Evolutionary conservation across 2,113 vertebrate genomes (phyloP).

Genomic region (Mustela nigripes): DNA sequence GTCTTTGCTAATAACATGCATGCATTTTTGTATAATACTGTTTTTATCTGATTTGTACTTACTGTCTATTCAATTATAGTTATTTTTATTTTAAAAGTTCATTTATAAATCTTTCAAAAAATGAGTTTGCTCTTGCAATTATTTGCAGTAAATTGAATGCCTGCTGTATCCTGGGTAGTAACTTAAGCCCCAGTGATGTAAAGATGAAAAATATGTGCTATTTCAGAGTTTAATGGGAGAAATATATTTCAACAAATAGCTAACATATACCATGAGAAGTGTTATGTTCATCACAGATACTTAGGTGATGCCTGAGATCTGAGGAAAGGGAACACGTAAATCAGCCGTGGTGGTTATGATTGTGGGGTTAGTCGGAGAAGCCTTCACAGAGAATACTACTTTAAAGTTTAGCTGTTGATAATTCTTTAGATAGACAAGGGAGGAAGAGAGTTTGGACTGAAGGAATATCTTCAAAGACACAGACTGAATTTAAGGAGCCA

Average conservation of each 20-base stretch:
- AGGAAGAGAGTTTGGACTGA: neutral
- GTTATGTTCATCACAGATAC: neutral
- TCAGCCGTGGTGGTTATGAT: neutral
- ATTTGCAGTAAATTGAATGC: neutral
- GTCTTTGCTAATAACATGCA: neutral
- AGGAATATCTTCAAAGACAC: neutral
- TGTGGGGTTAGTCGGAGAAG: neutral
- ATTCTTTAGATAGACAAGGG: neutral
- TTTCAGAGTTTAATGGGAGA: neutral
- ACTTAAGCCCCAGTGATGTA: neutral
- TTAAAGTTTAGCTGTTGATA: neutral
- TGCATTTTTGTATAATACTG: neutral
- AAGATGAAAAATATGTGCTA: neutral
- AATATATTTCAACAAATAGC: neutral
- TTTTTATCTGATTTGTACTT: constrained; percentile 20
- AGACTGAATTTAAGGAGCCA: neutral
- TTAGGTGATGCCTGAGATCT: neutral
- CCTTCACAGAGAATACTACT: neutral
- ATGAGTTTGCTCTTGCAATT: neutral
- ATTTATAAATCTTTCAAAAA: constrained; percentile 1
- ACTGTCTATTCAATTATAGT: neutral
- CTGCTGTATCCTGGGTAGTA: neutral
- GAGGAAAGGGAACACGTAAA: neutral
- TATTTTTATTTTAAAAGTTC: neutral
- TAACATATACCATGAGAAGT: neutral